A percentile compares a stretch with the other conserved stretches of the same genome.
Evolutionary conservation across 2,113 vertebrate species (phyloP).

Genomic region (Nansenia antarctica): DNA sequence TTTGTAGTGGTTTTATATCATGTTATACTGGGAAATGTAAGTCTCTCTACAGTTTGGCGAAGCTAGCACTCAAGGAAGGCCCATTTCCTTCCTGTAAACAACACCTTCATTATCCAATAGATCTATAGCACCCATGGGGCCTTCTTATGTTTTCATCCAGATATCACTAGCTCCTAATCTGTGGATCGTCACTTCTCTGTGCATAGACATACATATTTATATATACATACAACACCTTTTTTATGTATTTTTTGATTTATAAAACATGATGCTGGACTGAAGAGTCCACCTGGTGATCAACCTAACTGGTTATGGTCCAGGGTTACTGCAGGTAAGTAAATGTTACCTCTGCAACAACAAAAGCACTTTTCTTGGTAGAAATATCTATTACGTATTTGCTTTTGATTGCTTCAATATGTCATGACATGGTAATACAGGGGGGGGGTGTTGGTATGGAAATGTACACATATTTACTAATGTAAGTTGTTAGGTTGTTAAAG

Average conservation of each 20-base stretch:
- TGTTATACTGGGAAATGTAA: too few relatives aligned
- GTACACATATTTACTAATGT: background rate
- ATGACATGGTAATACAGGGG: background rate
- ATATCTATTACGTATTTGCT: background rate
- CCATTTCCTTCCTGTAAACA: too few relatives aligned
- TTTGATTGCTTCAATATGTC: constrained; percentile 19
- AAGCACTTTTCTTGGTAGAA: constrained; percentile 42
- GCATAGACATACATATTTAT: constrained; percentile 51
- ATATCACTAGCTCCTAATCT: constrained; percentile 27
- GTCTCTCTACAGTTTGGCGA: too few relatives aligned
- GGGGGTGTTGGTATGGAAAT: constrained; percentile 16
- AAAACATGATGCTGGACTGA: constrained; percentile 26
- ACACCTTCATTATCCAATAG: too few relatives aligned
- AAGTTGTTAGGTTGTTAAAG: background rate
- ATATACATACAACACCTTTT: constrained; percentile 54
- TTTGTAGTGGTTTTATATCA: too few relatives aligned
- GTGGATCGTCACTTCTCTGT: constrained; percentile 34
- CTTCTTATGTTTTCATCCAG: constrained; percentile 29
- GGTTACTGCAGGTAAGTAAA: constrained; percentile 12
- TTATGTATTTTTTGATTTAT: too few relatives aligned
- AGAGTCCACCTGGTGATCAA: background rate
- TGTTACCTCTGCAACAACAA: constrained; percentile 15
- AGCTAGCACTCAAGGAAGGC: too few relatives aligned
- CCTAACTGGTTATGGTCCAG: constrained; percentile 12
- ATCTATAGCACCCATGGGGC: constrained; percentile 13